Base-by-base conservation (phyloP, 2,888 invertebrate genomes). In the Glaucopsyche alexis region DNA sequence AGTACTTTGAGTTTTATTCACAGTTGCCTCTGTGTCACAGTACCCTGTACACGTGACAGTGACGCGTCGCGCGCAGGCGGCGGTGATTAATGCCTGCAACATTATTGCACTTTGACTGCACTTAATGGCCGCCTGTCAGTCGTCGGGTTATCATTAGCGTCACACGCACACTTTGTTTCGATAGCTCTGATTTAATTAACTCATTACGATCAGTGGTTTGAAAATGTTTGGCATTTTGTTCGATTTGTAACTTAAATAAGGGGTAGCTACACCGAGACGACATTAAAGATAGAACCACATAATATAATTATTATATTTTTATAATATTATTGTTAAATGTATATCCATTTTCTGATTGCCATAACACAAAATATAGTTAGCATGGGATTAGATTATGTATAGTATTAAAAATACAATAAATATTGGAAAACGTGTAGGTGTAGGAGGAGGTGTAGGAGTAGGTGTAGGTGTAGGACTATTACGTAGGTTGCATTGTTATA, bases 41-140 rank as follows among this genome's bases (percentile, higher is more conserved):
- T 60, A 4, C 29, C 16, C 69, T 47, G 42, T 49, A 13, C 50
- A 42, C 40, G 72, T 72, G 72, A 73, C 75, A 73, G 71, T 42
- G 73, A 71, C 70, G 65, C 73, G 72, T 75, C 77, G 67, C 49
- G 71, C 42, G 74, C 76, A 77, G 75, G 73, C 74, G 76, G 73
- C 74, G 64, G 69, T 76, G 77, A 77, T 77, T 76, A 77, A 77
- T 77, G 76, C 71, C 69, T 69, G 74, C 73, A 72, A 74, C 71
- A 76, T 73, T 74, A 75, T 76, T 73, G 75, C 77, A 75, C 77
- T 77, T 75, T 74, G 75, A 73, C 74, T 72, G 66, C 52, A 55
- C 65, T 55, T 60, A 60, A 60, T 60, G 60, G 60, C 60, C 60
- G 60, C 13, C 74, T 70, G 76, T 77, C 76, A 77, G 76, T 77